Conservation (phyloP, 2,888 invertebrate species). For the Eilema depressum region DNA sequence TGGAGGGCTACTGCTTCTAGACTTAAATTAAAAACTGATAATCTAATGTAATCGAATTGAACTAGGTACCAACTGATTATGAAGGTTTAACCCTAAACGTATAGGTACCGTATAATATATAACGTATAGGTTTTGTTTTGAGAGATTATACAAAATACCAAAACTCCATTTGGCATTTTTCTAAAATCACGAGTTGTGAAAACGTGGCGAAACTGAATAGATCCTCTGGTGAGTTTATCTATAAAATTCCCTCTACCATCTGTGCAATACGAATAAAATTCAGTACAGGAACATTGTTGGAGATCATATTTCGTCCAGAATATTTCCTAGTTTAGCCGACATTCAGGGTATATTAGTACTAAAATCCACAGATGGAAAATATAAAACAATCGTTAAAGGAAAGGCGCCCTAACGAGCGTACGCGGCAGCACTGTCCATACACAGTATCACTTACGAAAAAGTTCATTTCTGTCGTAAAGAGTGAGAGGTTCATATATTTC, state of each 20-base stretch:
- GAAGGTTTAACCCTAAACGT: too few species aligned
- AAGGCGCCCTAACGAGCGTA: conserved; percentile 6
- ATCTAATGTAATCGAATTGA: too few species aligned
- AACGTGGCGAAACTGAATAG: not conserved
- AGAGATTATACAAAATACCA: too few species aligned
- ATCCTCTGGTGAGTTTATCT: not conserved
- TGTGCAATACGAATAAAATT: not conserved
- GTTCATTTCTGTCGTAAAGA: not conserved
- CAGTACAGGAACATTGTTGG: not conserved
- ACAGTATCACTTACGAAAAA: too few species aligned
- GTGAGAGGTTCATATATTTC: not conserved
- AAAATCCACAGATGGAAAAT: not conserved
- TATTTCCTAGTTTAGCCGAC: not conserved
- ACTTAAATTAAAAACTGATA: too few species aligned
- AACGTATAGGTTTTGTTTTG: too few species aligned
- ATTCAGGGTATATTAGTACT: not conserved
- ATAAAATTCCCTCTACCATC: not conserved
- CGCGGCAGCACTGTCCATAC: not conserved
- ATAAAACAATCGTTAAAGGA: conserved; percentile 1
- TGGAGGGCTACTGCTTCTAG: too few species aligned
- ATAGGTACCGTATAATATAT: too few species aligned
- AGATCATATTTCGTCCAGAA: not conserved
- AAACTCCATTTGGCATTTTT: too few species aligned
- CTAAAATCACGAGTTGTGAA: not conserved
- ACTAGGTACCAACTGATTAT: too few species aligned